These are phyloP conservation scores for Pandemis corylana DNA, from an alignment of 2,888 invertebrate genomes.

Conservation along the genomic window DNA sequence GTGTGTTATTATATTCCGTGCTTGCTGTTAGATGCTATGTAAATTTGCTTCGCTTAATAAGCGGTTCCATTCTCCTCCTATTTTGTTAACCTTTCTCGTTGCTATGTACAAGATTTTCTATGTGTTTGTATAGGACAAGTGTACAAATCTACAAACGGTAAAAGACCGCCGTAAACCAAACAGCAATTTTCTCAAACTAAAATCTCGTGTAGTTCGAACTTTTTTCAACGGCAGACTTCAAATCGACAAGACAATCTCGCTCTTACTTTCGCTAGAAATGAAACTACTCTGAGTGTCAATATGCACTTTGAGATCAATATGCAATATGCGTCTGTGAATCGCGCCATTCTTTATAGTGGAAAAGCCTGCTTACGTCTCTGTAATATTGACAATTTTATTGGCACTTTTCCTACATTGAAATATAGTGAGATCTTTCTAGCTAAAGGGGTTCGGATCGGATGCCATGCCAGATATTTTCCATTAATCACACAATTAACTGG, in stretches of 20 bases:
- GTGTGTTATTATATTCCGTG: neutral
- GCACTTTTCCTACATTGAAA: conserved; percentile 1
- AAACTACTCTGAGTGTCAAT: conserved; percentile 23
- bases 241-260: conserved; percentile 13
- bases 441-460: too few species aligned
- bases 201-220: neutral
- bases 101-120: neutral
- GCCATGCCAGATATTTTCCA: neutral
- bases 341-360: conserved; percentile 5
- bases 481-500: neutral
- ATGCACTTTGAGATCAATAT: conserved; percentile 34
- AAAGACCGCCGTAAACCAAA: neutral
- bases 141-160: neutral
- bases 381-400: conserved; percentile 8
- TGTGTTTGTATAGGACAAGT: neutral
- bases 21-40: neutral
- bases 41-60: neutral
- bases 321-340: conserved; percentile 29
- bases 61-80: neutral
- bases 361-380: conserved; percentile 19
- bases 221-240: neutral
- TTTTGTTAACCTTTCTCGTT: neutral
- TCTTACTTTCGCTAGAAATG: conserved; percentile 2
- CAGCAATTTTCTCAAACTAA: neutral
- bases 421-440: neutral